Conservation (phyloP, 1,140 invertebrate genomes). For the Megathymus violae region DNA sequence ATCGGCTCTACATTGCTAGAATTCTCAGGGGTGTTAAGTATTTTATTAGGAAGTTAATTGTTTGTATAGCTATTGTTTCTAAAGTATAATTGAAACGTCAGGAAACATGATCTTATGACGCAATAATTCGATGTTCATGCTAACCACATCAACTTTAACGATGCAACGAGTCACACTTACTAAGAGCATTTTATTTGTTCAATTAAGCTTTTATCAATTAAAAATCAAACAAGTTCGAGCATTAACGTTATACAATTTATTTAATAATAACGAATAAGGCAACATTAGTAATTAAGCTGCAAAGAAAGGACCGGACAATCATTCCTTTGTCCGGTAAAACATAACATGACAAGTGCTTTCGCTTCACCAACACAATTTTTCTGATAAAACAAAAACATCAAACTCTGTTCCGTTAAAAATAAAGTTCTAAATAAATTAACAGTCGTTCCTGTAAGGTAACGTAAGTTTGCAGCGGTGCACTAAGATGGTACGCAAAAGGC, state of each 20-base stretch:
- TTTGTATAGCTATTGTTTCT: too few species aligned
- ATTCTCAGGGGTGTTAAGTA: too few species aligned
- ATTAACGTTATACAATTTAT: conserved; percentile 9
- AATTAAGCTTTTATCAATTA: background rate
- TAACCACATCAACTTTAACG: too few species aligned
- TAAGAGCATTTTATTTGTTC: too few species aligned
- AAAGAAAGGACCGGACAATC: conserved; percentile 43
- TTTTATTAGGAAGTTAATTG: too few species aligned
- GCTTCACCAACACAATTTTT: conserved; percentile 21
- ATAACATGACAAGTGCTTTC: conserved; percentile 45
- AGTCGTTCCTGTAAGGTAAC: background rate
- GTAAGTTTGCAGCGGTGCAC: conserved; percentile 39
- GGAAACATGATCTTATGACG: too few species aligned
- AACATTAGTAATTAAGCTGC: conserved; percentile 28
- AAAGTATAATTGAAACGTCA: too few species aligned
- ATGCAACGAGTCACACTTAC: too few species aligned
- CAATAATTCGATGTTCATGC: too few species aligned
- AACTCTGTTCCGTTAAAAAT: conserved; percentile 14
- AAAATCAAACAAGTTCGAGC: conserved; percentile 4
- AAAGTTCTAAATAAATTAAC: conserved; percentile 14
- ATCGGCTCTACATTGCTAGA: too few species aligned
- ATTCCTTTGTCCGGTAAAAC: conserved; percentile 53
- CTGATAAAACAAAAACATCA: background rate
- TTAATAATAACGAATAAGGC: conserved; percentile 17
- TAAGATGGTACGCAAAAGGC: conserved; percentile 57